Conservation (phyloP, 2,888 invertebrate genomes). For the Dorcus hopei region DNA sequence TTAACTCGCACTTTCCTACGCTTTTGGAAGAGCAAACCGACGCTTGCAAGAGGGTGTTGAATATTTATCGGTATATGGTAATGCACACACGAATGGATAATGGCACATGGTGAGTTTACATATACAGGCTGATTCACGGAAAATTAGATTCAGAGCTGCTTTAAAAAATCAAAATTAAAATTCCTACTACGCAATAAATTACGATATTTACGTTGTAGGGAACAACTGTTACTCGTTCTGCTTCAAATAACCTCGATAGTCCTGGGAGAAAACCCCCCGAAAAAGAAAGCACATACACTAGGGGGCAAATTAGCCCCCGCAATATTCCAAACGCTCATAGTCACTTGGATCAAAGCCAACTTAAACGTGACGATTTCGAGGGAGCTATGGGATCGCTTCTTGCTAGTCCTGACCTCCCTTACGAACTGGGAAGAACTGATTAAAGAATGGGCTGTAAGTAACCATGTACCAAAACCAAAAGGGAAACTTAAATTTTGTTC, state of each 20-base stretch:
- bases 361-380: constrained; percentile 86
- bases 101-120: constrained; percentile 74
- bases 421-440: constrained; percentile 94
- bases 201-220: constrained; percentile 54
- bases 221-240: constrained; percentile 80
- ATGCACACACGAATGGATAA: constrained; percentile 94
- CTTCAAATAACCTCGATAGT: constrained; percentile 90
- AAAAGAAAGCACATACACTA: constrained; percentile 71
- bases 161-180: no score
- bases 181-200: no score
- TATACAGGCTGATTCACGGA: no score
- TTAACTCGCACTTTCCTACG: constrained; percentile 60
- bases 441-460: constrained; percentile 89
- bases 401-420: constrained; percentile 79
- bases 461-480: not conserved
- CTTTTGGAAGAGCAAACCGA: constrained; percentile 91
- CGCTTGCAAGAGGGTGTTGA: constrained; percentile 91
- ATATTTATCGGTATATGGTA: constrained; percentile 94
- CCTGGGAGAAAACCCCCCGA: constrained; percentile 73
- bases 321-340: constrained; percentile 89
- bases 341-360: constrained; percentile 98
- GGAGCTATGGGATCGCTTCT: constrained; percentile 91
- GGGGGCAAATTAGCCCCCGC: constrained; percentile 82
- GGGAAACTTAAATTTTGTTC: constrained; percentile 21
- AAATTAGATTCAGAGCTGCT: no score